phyloP scores from a whole-genome alignment of 2,113 vertebrate species.

The Ursus arctos region DNA sequence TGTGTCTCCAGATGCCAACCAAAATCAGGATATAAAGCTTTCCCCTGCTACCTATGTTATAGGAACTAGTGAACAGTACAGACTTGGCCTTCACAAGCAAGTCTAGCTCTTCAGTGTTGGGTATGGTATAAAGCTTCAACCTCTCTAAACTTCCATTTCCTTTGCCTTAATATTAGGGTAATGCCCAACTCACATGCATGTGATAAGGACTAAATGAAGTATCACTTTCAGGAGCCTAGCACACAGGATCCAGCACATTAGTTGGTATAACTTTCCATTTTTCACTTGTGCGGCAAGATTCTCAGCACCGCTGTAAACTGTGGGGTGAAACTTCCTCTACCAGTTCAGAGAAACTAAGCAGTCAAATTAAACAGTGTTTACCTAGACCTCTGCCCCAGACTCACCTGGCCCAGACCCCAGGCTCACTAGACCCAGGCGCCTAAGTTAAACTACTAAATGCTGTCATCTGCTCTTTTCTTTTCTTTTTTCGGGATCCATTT shows the following conservation, averaged over 20 bases:
- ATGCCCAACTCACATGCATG: background rate
- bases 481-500: background rate
- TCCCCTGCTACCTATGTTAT: background rate
- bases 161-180: background rate
- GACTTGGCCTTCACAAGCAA: background rate
- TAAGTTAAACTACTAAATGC: background rate
- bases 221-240: background rate
- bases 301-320: background rate
- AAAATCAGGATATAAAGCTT: background rate
- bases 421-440: background rate
- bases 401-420: background rate
- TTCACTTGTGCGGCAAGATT: background rate
- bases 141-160: background rate
- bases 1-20: background rate
- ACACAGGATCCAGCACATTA: background rate
- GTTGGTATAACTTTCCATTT: background rate
- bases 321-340: background rate
- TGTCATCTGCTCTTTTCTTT: background rate
- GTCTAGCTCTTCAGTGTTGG: background rate
- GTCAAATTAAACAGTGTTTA: background rate
- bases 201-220: background rate
- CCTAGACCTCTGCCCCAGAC: background rate
- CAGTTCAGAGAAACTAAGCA: background rate
- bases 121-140: background rate
- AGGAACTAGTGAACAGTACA: background rate